phyloP scores from a whole-genome alignment of 2,797 vertebrate species.

The Argentina silus region DNA sequence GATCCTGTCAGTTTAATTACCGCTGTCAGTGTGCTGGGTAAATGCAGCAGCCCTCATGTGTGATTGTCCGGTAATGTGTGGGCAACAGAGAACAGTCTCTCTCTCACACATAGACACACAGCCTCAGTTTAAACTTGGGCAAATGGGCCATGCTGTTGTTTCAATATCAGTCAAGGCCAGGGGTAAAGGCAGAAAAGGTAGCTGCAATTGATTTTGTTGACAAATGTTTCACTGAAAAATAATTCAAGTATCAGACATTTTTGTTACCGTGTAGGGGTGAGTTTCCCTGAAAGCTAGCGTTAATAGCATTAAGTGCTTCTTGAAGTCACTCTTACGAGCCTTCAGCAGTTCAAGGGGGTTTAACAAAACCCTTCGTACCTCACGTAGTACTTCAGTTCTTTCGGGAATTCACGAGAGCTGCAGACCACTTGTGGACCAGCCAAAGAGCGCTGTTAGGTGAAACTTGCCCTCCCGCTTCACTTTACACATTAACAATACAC shows the following conservation, averaged over 20 bases:
- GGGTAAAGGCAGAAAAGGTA: not conserved
- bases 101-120: not conserved
- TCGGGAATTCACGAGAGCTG: too few species aligned
- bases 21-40: slow-evolving; percentile 19
- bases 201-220: too few species aligned
- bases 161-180: not conserved
- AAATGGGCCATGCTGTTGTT: not conserved
- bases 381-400: too few species aligned
- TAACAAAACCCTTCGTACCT: too few species aligned
- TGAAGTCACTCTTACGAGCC: too few species aligned
- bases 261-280: not conserved
- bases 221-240: not conserved
- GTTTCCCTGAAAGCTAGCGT: not conserved
- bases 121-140: not conserved
- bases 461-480: too few species aligned
- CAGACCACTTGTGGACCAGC: too few species aligned
- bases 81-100: not conserved
- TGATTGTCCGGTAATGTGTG: not conserved
- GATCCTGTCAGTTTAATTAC: slow-evolving; percentile 50
- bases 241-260: too few species aligned
- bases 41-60: not conserved
- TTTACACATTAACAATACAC: not conserved
- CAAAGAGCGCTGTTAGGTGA: too few species aligned
- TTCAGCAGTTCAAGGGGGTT: too few species aligned
- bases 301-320: not conserved